Evolutionary conservation across 2,888 invertebrate species (phyloP), one percentile per base, ranked within the genome.

Genomic region (Cantharis nigra): DNA sequence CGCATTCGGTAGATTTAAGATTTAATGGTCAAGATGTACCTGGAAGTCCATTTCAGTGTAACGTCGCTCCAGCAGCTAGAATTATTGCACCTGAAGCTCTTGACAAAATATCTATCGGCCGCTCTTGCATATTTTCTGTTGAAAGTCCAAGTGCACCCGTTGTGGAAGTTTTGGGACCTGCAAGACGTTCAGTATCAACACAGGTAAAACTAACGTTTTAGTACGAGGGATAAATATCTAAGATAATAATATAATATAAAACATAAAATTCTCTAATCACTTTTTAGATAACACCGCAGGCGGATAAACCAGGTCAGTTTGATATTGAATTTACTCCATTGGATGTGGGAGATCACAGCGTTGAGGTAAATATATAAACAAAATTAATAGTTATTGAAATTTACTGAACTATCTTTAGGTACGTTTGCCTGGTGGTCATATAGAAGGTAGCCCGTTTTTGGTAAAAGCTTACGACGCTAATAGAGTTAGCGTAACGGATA

Each of bases 1-100:
- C 94, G 30, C 98, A 99, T 87, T 95, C 96, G 0, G 97, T 99
- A 11, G 98, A 98, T 88, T 91, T 99, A 74, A 92, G 97, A 75
- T 99, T 99, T 89, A 99, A 99, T 86, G 96, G 96, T 0, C 96
- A 97, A 86, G 96, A 97, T 88, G 98, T 99, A 14, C 98, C 97
- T 76, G 98, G 96, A 64, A 95, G 95, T 87, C 96, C 96, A 11
- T 96, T 96, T 89, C 92, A 92, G 33, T 96, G 95, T 85, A 91
- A 92, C 81, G 93, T 96, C 16, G 92, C 95, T 3, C 95, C 97
- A 63, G 94, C 96, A 0, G 95, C 96, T n/a, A 91, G 95, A 65
- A 94, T 97, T 7, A 92, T 96, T 71, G 92, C 96, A 23, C 93
- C 95, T 0, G 96, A 97, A 74, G 94, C 96, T 0, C 90, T 97